Conservation (phyloP, 2,113 vertebrate species). For the Cettia cetti region DNA sequence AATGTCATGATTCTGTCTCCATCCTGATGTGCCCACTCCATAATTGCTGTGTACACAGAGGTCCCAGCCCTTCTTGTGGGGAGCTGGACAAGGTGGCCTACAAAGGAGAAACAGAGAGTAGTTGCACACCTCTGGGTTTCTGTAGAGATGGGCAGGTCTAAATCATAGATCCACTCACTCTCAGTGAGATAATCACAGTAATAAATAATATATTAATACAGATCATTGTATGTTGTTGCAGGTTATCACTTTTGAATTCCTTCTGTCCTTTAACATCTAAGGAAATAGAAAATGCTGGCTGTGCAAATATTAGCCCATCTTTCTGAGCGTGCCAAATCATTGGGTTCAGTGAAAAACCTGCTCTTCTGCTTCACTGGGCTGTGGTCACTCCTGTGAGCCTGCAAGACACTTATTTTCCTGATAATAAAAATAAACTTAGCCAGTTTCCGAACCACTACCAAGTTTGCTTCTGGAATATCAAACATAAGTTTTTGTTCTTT, state of each 20-base stretch:
- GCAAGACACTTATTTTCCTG: background rate
- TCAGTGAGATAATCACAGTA: background rate
- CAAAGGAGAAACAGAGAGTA: background rate
- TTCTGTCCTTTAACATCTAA: background rate
- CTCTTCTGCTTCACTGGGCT: background rate
- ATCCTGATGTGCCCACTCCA: background rate
- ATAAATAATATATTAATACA: background rate
- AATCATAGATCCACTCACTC: background rate
- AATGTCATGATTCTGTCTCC: background rate
- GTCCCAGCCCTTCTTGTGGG: background rate
- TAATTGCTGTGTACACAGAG: accelerated
- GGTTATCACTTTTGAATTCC: background rate
- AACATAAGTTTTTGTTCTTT: background rate
- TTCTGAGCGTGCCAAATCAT: background rate
- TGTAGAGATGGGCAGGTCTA: background rate
- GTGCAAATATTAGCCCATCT: background rate
- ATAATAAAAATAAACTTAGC: slow-evolving; percentile 9
- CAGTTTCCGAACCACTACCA: slow-evolving; percentile 16
- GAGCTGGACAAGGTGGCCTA: background rate
- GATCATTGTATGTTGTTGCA: background rate
- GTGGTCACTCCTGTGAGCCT: background rate
- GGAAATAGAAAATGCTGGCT: background rate
- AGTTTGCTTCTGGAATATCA: background rate
- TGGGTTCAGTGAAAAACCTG: background rate
- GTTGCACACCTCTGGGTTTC: background rate